A percentile compares a stretch with the other conserved stretches of the same genome.
Evolutionary conservation across 2,888 invertebrate genomes (phyloP).

Genomic region (Oscheius myriophilus): DNA sequence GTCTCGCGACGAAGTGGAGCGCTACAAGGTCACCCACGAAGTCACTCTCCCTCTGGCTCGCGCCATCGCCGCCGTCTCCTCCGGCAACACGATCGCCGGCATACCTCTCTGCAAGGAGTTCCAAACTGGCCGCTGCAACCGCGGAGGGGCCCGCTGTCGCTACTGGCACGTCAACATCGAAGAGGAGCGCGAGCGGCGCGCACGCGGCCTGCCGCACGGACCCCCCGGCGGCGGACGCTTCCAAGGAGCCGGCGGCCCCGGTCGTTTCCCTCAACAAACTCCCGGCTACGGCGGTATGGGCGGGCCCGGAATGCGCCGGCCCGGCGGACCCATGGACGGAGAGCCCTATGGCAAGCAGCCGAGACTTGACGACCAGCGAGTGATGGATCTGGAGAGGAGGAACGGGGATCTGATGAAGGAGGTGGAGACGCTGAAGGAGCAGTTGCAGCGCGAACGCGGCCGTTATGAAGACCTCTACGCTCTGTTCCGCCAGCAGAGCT

Average conservation of each 20-base stretch:
- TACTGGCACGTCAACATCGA: conserved; percentile 69
- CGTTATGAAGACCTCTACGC: conserved; percentile 63
- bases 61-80: conserved; percentile 71
- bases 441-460: conserved; percentile 58
- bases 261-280: no score
- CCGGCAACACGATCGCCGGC: conserved; percentile 67
- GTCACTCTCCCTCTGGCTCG: conserved; percentile 75
- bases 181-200: conserved; percentile 69
- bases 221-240: conserved; percentile 52
- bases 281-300: conserved; percentile 24
- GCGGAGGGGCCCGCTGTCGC: conserved; percentile 66
- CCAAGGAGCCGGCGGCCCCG: conserved; percentile 17
- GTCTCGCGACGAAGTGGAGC: conserved; percentile 80
- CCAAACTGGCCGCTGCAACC: conserved; percentile 65
- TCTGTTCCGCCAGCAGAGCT: conserved; percentile 52
- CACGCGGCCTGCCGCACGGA: conserved; percentile 73
- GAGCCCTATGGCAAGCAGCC: conserved; percentile 32
- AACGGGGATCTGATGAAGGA: conserved; percentile 57
- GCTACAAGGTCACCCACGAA: conserved; percentile 80
- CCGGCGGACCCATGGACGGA: conserved; percentile 16
- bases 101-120: conserved; percentile 70
- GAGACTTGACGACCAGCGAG: conserved; percentile 35
- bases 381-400: conserved; percentile 49
- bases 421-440: conserved; percentile 57
- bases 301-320: conserved; percentile 31